A percentile compares a stretch with the other conserved stretches of the same genome.
These are phyloP conservation scores for Nowickia ferox DNA, from an alignment of 2,888 invertebrate species.

Conservation along the genomic window DNA sequence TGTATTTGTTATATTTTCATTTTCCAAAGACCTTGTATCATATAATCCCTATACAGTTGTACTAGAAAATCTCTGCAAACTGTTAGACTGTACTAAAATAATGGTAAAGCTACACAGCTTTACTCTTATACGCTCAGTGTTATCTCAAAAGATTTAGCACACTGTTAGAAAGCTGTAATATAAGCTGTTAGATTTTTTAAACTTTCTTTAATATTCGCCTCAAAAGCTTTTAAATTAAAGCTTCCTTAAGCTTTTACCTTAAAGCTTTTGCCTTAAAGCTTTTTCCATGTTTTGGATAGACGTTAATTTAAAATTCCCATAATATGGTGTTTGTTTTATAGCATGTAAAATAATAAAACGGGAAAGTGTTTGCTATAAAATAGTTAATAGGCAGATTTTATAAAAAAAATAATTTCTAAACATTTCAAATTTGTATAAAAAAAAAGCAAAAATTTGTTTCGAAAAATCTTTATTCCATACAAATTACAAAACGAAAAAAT, in stretches of 20 bases:
- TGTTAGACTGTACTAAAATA: not conserved
- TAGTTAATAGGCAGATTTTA: too few species aligned
- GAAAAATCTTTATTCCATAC: too few species aligned
- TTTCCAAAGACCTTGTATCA: too few species aligned
- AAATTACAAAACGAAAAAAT: too few species aligned
- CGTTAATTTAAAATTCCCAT: not conserved
- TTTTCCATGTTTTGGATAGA: not conserved
- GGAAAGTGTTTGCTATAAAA: not conserved
- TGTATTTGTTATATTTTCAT: too few species aligned
- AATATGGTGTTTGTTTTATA: not conserved
- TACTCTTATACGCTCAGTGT: not conserved
- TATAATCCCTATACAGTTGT: too few species aligned
- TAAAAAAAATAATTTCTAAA: too few species aligned
- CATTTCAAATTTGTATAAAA: too few species aligned
- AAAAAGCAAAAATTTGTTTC: too few species aligned
- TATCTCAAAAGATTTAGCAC: constrained; percentile 45
- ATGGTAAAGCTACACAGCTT: not conserved
- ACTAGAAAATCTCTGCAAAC: not conserved
- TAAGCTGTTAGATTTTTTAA: not conserved
- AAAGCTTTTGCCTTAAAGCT: not conserved
- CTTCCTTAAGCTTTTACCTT: not conserved
- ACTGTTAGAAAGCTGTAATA: not conserved
- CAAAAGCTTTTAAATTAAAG: not conserved
- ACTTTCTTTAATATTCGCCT: not conserved
- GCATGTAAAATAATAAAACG: not conserved